Evolutionary conservation across 2,888 invertebrate species (phyloP), one percentile per base, ranked within the genome.

Genomic region (Trisateles emortualis): DNA sequence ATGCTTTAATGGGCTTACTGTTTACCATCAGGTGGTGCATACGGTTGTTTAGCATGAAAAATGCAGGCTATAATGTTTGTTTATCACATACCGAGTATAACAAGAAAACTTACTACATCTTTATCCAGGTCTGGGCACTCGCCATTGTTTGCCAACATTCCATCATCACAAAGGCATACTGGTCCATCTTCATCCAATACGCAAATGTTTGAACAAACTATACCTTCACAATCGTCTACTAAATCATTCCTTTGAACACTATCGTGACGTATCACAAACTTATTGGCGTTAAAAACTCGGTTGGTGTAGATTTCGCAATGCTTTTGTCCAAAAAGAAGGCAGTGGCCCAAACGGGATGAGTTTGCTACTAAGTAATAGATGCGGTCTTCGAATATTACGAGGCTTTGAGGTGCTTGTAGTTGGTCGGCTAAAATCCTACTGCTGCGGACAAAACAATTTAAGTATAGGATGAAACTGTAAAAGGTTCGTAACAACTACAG

Each of bases 321-420:
- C 24, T 83, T 86, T 4, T 81, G 59, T 0, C 93, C 95, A 62
- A 90, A 94, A 29, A 95, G 83, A n/a, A 86, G 85, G 72, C 95
- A 96, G 50, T 94, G 95, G 13, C 89, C 89, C 24, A 96, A 86
- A 16, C 93, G 91, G 38, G 93, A 94, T 0, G 93, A 83, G 41
- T 93, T 93, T 0, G 90, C 87, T 3, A 91, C 93, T 0, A 95
- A 83, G 93, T 96, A 97, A 83, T 96, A 98, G 0, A 98, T 87
- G 61, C 95, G 92, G 80, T 96, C 96, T 78, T 97, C 97, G 79
- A 95, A 96, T 36, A 97, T 89, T 3, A 94, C 94, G 16, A 98
- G 81, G 0, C 95, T 95, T 36, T 94, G 93, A 0, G 97, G 96
- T 29, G 94, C 92, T 45, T 87, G 79, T 0, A 94, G 79, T 0